Percentiles rank a stretch among this genome's conserved stretches.
Evolutionary conservation across 1,140 invertebrate genomes (phyloP).

Genomic region (Pseudomyrmex pallidus): DNA sequence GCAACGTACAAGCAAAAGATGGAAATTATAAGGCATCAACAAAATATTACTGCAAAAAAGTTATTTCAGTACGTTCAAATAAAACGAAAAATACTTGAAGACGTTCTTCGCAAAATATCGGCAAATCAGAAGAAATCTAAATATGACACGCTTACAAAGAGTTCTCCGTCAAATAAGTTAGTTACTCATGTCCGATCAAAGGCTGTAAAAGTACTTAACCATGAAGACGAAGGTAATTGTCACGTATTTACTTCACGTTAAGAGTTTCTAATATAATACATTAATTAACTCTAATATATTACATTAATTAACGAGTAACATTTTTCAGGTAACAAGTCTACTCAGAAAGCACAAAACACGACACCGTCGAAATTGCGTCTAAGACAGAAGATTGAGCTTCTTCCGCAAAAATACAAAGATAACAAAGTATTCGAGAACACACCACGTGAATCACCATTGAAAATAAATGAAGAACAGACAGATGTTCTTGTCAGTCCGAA

Average conservation of each 20-base stretch:
- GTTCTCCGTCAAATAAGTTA: constrained; percentile 80
- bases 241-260: not conserved
- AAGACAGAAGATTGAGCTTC: constrained; percentile 28
- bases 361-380: constrained; percentile 44
- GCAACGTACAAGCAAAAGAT: constrained; percentile 85
- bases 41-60: constrained; percentile 85
- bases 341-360: constrained; percentile 12
- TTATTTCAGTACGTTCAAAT: constrained; percentile 84
- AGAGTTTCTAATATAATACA: not conserved
- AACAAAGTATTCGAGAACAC: not conserved
- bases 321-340: constrained; percentile 33
- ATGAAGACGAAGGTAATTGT: constrained; percentile 77
- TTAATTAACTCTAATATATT: not conserved
- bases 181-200: constrained; percentile 86
- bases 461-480: not conserved
- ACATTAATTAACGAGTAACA: not conserved
- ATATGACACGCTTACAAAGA: constrained; percentile 72
- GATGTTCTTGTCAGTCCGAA: constrained; percentile 23
- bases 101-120: constrained; percentile 82
- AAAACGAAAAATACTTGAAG: constrained; percentile 84
- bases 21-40: constrained; percentile 84
- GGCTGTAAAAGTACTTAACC: constrained; percentile 85
- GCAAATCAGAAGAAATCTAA: constrained; percentile 67
- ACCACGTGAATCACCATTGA: not conserved
- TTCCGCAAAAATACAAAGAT: constrained; percentile 39